Conservation (phyloP, 2,888 invertebrate species). For the Eutolmus rufibarbis region DNA sequence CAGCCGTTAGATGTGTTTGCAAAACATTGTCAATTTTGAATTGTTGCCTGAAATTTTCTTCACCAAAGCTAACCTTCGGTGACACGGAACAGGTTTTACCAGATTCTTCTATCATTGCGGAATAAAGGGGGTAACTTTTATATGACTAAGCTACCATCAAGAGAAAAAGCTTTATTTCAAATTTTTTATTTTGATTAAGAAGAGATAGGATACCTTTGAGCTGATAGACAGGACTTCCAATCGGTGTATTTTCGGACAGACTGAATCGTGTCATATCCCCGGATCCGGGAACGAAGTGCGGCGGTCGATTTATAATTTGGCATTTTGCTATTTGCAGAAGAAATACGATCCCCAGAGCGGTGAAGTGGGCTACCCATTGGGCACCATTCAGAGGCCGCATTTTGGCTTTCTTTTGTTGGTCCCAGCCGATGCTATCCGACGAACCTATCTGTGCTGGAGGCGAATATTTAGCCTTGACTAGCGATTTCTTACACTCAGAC, state of each 20-base stretch:
- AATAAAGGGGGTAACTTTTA: background rate
- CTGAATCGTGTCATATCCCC: constrained; percentile 82
- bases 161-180: background rate
- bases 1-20: background rate
- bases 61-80: background rate
- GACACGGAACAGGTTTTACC: background rate
- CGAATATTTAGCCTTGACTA: constrained; percentile 20
- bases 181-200: background rate
- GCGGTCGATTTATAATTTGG: constrained; percentile 74
- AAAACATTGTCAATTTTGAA: background rate
- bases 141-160: background rate
- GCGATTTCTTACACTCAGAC: constrained; percentile 1
- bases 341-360: constrained; percentile 59
- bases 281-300: constrained; percentile 75
- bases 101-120: background rate
- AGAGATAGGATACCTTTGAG: constrained; percentile 67
- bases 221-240: constrained; percentile 79
- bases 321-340: constrained; percentile 54
- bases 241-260: constrained; percentile 75
- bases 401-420: constrained; percentile 6
- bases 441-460: background rate
- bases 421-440: background rate
- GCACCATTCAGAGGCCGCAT: background rate
- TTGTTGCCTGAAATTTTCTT: background rate
- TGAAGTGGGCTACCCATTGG: constrained; percentile 49